A percentile compares a stretch with the other conserved stretches of the same genome.
These are phyloP conservation scores for Cherax destructor DNA, from an alignment of 1,140 invertebrate genomes.

Conservation along the genomic window DNA sequence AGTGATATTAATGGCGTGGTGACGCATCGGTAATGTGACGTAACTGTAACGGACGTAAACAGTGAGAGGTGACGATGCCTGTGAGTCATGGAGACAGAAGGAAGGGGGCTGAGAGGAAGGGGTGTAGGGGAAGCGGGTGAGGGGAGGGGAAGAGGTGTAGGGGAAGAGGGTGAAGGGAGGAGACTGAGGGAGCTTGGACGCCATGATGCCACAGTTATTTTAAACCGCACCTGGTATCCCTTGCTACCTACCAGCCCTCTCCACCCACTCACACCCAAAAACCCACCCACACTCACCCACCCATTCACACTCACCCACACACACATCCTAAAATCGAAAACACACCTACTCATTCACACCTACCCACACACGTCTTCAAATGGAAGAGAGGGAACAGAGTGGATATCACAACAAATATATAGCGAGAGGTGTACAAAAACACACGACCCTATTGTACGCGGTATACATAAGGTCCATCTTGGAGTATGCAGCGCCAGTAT, in stretches of 20 bases:
- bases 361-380: too few species aligned
- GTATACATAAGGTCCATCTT: too few species aligned
- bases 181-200: neutral
- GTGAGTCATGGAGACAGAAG: neutral
- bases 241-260: neutral
- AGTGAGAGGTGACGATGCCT: neutral
- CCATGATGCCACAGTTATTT: constrained; percentile 14
- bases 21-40: too few species aligned
- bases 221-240: neutral
- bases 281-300: neutral
- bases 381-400: too few species aligned
- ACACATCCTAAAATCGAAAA: too few species aligned
- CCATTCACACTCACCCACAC: neutral
- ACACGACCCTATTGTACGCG: too few species aligned
- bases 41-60: neutral
- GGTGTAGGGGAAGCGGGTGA: too few species aligned
- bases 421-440: too few species aligned
- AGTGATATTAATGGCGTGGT: too few species aligned
- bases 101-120: neutral
- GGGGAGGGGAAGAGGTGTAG: neutral
- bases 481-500: too few species aligned
- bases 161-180: neutral
- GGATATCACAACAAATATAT: too few species aligned
- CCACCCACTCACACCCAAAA: neutral
- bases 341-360: too few species aligned